These are phyloP conservation scores for Shinisaurus crocodilurus DNA, from an alignment of 2,113 vertebrate genomes.

Conservation along the genomic window DNA sequence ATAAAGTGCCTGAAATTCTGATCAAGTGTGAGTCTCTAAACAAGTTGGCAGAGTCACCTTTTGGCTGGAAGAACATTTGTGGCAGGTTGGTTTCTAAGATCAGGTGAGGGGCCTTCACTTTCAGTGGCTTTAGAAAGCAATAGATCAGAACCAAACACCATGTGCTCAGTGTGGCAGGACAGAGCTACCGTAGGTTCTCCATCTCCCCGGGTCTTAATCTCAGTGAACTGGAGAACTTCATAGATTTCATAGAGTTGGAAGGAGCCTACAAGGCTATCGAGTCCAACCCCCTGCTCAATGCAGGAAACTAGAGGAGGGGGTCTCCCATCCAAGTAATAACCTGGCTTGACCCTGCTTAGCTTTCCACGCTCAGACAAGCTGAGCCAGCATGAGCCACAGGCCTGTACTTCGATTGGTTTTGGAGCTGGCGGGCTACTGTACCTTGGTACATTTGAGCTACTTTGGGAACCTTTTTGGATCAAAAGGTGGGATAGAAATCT, in stretches of 20 bases:
- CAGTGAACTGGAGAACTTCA: neutral
- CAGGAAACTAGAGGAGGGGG: too few species aligned
- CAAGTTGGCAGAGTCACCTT: neutral
- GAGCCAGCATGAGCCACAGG: too few species aligned
- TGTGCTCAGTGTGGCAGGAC: neutral
- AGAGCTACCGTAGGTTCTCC: neutral
- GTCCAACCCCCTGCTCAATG: too few species aligned
- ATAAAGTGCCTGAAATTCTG: neutral
- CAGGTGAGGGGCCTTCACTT: neutral
- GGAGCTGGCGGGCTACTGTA: too few species aligned
- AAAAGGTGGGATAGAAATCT: neutral
- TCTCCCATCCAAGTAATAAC: too few species aligned
- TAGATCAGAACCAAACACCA: neutral
- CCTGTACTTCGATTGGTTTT: neutral
- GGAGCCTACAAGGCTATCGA: too few species aligned
- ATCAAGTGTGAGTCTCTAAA: neutral
- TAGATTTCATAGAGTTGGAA: too few species aligned
- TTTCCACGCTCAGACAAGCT: too few species aligned
- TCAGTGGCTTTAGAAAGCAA: neutral
- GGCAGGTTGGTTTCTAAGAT: fast-evolving
- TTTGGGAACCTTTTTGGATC: neutral
- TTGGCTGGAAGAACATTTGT: neutral
- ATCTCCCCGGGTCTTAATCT: too few species aligned
- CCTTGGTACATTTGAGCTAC: neutral
- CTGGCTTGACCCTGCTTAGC: too few species aligned